These are phyloP conservation scores for Theretra japonica DNA, from an alignment of 2,888 invertebrate species.

Conservation along the genomic window DNA sequence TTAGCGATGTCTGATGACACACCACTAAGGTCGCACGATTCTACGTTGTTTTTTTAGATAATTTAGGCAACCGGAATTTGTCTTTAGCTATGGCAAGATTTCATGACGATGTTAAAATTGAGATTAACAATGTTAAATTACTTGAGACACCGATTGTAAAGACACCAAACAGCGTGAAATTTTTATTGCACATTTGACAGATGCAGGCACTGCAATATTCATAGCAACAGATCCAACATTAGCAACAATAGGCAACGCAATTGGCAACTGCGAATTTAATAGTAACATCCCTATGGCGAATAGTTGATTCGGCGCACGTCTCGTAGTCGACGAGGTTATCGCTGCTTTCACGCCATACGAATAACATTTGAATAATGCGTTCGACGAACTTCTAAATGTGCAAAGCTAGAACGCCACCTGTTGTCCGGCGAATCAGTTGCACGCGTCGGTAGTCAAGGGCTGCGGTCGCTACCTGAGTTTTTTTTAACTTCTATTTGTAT, in stretches of 20 bases:
- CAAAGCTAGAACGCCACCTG: constrained; percentile 74
- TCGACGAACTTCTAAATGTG: constrained; percentile 77
- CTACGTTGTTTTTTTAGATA: neutral
- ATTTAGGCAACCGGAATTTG: neutral
- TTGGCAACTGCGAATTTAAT: neutral
- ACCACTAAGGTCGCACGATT: neutral
- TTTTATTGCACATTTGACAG: no score
- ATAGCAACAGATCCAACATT: no score
- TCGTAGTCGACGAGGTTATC: constrained; percentile 68
- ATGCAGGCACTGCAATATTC: no score
- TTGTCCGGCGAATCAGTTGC: constrained; percentile 59
- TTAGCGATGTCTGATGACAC: constrained; percentile 50
- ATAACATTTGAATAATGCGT: constrained; percentile 80
- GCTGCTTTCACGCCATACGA: constrained; percentile 79
- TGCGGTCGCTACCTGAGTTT: constrained; percentile 29
- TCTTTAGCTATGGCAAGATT: neutral
- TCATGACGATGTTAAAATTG: constrained; percentile 40
- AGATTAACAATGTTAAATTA: no score
- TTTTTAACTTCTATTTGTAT: neutral
- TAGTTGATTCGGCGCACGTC: constrained; percentile 74
- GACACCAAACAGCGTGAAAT: no score
- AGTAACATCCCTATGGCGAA: constrained; percentile 51
- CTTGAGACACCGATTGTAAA: no score
- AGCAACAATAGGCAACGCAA: neutral
- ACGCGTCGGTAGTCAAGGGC: constrained; percentile 67